Conservation (phyloP, 2,888 invertebrate species). For the Tiliacea aurago region DNA sequence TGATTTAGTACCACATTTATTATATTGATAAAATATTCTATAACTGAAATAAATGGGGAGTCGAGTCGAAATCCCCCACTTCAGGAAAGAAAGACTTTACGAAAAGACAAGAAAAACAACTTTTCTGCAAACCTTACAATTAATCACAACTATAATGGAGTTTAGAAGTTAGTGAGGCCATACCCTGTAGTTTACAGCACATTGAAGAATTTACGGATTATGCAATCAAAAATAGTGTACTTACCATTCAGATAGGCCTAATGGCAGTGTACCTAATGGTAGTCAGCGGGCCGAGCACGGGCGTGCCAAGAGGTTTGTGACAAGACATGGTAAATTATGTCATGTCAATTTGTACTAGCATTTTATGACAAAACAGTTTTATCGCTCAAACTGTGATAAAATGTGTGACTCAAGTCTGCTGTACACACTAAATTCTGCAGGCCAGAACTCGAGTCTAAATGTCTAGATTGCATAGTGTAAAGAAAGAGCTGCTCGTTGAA, state of each 20-base stretch:
- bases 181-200: conserved; percentile 63
- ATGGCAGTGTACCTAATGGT: not conserved
- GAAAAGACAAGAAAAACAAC: conserved; percentile 6
- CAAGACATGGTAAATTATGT: too few species aligned
- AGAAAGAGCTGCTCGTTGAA: conserved; percentile 8
- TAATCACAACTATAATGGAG: conserved; percentile 71
- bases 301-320: too few species aligned
- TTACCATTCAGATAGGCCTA: conserved; percentile 6
- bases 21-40: conserved; percentile 1
- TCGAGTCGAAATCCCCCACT: not conserved
- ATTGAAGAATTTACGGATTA: conserved; percentile 23
- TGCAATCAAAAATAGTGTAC: conserved; percentile 21
- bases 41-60: not conserved
- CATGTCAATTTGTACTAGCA: too few species aligned
- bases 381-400: too few species aligned
- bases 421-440: conserved; percentile 11
- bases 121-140: conserved; percentile 33
- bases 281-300: too few species aligned
- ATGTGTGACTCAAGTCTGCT: too few species aligned
- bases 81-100: not conserved
- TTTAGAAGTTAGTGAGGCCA: conserved; percentile 56
- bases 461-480: not conserved
- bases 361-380: too few species aligned
- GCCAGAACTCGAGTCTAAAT: not conserved
- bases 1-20: conserved; percentile 46